Conservation (phyloP, 2,113 vertebrate species). For the Aegithalos caudatus region DNA sequence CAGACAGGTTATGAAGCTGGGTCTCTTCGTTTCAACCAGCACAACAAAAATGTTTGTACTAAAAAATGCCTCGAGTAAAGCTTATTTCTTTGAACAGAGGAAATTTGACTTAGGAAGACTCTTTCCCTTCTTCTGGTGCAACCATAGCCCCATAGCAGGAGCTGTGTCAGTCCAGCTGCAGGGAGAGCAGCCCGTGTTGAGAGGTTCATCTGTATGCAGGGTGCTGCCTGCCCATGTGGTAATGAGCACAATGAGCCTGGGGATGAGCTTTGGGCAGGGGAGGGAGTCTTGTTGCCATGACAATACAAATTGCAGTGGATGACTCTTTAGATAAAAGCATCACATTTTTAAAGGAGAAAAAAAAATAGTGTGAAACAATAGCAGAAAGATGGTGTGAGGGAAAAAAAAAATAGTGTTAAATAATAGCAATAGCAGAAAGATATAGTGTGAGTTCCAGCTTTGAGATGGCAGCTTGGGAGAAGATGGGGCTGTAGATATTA, state of each 20-base stretch:
- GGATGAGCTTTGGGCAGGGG: neutral
- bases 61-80: neutral
- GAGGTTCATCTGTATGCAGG: slow-evolving; percentile 6
- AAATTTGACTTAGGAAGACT: neutral
- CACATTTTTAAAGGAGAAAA: neutral
- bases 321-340: neutral
- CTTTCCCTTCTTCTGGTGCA: neutral
- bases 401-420: neutral
- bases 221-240: neutral
- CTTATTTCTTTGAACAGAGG: neutral
- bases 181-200: neutral
- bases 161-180: neutral
- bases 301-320: neutral
- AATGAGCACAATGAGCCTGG: neutral
- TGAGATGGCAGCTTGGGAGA: neutral
- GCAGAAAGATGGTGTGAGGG: neutral
- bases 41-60: rapidly evolving
- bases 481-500: neutral
- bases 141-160: neutral
- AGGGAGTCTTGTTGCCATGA: slow-evolving; percentile 29
- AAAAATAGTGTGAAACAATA: neutral
- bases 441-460: neutral
- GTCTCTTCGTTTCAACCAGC: neutral
- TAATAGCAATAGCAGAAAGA: neutral
- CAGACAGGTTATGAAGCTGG: neutral